phyloP scores from a whole-genome alignment of 2,888 invertebrate species.

The Lamellibrachia columna region DNA sequence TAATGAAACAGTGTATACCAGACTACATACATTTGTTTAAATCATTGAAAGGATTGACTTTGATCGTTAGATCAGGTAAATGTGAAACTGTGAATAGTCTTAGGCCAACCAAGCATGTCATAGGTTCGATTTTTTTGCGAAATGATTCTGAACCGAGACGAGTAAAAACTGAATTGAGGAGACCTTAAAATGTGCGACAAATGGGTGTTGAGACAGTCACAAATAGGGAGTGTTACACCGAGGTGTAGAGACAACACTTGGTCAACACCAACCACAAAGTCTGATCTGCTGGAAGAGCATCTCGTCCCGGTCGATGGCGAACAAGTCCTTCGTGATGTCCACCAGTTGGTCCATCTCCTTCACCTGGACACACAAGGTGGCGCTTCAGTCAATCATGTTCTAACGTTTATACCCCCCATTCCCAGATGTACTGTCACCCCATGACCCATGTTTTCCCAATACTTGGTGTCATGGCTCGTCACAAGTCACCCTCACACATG shows the following conservation, averaged over 20 bases:
- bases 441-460: not conserved
- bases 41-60: too few species aligned
- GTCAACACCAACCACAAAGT: slow-evolving; percentile 70
- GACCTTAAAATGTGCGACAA: too few species aligned
- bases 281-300: slow-evolving; percentile 80
- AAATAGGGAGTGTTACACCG: too few species aligned
- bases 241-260: not conserved
- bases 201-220: too few species aligned
- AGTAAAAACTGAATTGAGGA: too few species aligned
- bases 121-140: too few species aligned
- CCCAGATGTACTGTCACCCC: not conserved
- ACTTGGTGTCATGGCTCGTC: not conserved
- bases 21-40: too few species aligned
- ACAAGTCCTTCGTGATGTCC: slow-evolving; percentile 80
- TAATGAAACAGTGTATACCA: too few species aligned
- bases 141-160: too few species aligned
- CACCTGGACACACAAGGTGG: slow-evolving; percentile 56
- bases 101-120: too few species aligned
- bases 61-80: too few species aligned
- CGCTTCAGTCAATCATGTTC: not conserved
- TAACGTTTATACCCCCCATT: not conserved
- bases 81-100: too few species aligned
- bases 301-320: slow-evolving; percentile 78
- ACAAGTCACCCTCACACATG: not conserved
- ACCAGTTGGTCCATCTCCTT: slow-evolving; percentile 80